Conservation (phyloP, 1,140 invertebrate species). For the Pseudomyrmex pallidus region DNA sequence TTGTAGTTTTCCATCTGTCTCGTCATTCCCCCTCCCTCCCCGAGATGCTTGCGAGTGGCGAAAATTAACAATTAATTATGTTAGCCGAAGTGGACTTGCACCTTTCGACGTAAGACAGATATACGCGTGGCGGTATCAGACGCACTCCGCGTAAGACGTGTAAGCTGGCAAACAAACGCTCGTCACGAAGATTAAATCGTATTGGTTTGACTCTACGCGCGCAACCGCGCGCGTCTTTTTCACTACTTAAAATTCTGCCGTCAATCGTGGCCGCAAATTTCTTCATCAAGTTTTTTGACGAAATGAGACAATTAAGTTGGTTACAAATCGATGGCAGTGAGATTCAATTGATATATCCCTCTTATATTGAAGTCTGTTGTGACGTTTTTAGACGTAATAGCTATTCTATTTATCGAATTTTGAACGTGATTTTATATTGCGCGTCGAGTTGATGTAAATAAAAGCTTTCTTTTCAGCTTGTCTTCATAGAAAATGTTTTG, state of each 20-base stretch:
- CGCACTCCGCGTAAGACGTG: not conserved
- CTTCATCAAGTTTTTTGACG: constrained; percentile 32
- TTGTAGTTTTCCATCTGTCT: not conserved
- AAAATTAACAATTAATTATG: constrained; percentile 62
- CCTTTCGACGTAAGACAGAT: constrained; percentile 10
- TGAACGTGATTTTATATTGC: not conserved
- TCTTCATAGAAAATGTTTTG: not conserved
- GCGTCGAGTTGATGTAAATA: not conserved
- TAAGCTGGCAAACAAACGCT: not conserved
- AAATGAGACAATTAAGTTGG: constrained; percentile 29
- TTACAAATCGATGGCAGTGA: not conserved
- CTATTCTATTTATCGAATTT: not conserved
- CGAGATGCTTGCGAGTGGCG: not conserved
- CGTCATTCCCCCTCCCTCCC: not conserved
- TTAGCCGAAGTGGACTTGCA: not conserved
- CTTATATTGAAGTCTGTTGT: no score
- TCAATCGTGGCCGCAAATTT: not conserved
- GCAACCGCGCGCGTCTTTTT: constrained; percentile 1
- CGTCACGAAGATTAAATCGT: constrained; percentile 30
- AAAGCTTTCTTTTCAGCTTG: not conserved
- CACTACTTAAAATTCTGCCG: constrained; percentile 44
- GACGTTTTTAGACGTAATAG: not conserved
- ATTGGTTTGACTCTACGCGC: constrained; percentile 25
- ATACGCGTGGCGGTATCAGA: not conserved
- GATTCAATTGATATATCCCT: constrained; percentile 31